A percentile compares a stretch with the other conserved stretches of the same genome.
phyloP scores from a whole-genome alignment of 1,140 invertebrate species.

The Cephus cinctus region DNA sequence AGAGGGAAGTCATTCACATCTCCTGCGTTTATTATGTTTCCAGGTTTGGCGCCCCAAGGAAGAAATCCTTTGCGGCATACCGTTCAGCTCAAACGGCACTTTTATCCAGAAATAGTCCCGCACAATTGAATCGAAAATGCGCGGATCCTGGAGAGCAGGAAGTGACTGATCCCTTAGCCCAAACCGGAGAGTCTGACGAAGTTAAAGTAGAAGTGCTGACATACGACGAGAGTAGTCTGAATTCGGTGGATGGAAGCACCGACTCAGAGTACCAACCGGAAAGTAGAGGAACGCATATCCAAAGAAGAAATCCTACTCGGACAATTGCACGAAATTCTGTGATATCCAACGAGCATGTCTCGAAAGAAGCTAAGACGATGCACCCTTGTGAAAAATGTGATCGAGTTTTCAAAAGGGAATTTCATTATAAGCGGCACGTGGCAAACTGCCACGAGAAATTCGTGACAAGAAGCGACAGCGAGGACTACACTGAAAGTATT shows the following conservation, averaged over 20 bases:
- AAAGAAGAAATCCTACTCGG: too few relatives aligned
- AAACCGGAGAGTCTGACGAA: too few relatives aligned
- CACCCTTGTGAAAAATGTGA: neutral
- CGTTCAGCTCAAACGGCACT: neutral
- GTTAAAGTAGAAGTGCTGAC: too few relatives aligned
- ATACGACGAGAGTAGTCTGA: too few relatives aligned
- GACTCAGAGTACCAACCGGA: too few relatives aligned
- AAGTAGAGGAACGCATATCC: too few relatives aligned
- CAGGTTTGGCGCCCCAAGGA: constrained; percentile 22
- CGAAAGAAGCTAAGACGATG: neutral
- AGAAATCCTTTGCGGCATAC: constrained; percentile 15
- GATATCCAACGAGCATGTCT: neutral
- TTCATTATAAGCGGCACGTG: neutral
- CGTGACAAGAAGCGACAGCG: neutral
- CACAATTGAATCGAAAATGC: neutral
- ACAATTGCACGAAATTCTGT: too few relatives aligned
- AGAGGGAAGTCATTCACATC: constrained; percentile 20
- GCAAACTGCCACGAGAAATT: neutral
- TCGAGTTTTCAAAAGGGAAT: neutral
- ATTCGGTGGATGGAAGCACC: too few relatives aligned
- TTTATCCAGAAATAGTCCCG: constrained; percentile 3
- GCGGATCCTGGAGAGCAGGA: neutral
- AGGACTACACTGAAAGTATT: neutral
- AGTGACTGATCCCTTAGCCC: too few relatives aligned
- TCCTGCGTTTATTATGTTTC: constrained; percentile 32